Evolutionary conservation across 1,140 invertebrate species (phyloP), one percentile per base, ranked within the genome.

Genomic region (Apocrypta bakeri): DNA sequence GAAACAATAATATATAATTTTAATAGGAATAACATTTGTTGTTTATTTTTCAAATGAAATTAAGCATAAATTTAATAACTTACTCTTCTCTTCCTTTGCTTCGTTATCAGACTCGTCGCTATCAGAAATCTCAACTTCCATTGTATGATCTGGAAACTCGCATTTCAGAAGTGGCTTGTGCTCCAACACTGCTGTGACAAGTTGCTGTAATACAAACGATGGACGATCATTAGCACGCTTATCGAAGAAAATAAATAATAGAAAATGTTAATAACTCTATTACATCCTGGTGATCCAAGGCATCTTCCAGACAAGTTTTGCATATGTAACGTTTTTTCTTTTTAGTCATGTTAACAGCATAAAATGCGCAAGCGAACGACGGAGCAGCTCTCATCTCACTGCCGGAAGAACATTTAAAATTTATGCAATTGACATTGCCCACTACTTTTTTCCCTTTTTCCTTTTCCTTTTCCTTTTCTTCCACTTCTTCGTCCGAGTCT

Each of bases 121-220:
- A 85, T 94, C 93, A 2, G 93, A 93, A 85, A 93, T 92, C 86
- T 93, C 93, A 42, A 94, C 93, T 86, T 94, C 92, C 85, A 93
- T 91, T 4, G 92, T 93, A 85, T 92, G 92, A 86, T 93, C 92
- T n/a, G 93, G 93, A 88, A 93, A 91, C 56, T 92, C 86, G 78
- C 91, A 91, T 37, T 91, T 86, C 27, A 93, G 87, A 11, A 94
- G 71, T 9, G 92, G 86, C 85, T 92, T 90, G 17, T 87, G 88
- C 6, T 91, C 84, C 66, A 89, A 83, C 14, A 93, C 84, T 42
- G 89, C 85, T 31, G 86, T 81, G 12, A 90, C 89, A 21, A 94
- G 84, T 88, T 87, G 66, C 92, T 92, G 37, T n/a, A 88, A 88
- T 42, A 27, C 64, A 76, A 72, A 69, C 48, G 77, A 81, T 31